Percentiles rank a stretch among this genome's conserved stretches.
These are phyloP conservation scores for Hippoglossus hippoglossus DNA, from an alignment of 2,797 vertebrate species.

Conservation along the genomic window DNA sequence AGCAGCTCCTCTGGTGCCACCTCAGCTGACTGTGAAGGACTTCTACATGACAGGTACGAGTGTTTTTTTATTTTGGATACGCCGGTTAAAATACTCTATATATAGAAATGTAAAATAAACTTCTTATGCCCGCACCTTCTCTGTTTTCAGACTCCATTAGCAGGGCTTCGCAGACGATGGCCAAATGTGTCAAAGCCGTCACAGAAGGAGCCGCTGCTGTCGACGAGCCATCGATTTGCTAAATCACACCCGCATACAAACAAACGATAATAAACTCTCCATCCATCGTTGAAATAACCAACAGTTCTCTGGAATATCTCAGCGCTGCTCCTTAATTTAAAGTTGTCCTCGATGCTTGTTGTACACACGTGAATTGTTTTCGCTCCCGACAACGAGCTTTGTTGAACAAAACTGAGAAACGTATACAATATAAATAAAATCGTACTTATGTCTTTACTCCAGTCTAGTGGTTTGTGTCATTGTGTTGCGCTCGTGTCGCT, in stretches of 20 bases:
- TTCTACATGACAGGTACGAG: slow-evolving; percentile 96
- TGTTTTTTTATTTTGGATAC: no score
- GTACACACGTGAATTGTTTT: slow-evolving; percentile 51
- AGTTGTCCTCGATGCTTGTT: slow-evolving; percentile 63
- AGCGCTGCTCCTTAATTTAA: slow-evolving; percentile 68
- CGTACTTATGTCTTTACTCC: slow-evolving; percentile 43
- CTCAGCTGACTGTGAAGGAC: slow-evolving; percentile 94
- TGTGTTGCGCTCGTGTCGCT: background rate
- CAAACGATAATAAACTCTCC: background rate
- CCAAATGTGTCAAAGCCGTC: slow-evolving; percentile 96
- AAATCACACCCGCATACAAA: slow-evolving; percentile 42
- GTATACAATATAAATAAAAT: slow-evolving; percentile 73
- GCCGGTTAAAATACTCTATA: background rate
- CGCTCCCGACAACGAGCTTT: slow-evolving; percentile 47
- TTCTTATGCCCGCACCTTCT: background rate
- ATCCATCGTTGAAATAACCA: slow-evolving; percentile 6
- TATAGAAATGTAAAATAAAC: background rate
- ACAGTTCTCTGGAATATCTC: slow-evolving; percentile 21
- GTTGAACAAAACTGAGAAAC: slow-evolving; percentile 59
- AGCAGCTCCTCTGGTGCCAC: slow-evolving; percentile 91
- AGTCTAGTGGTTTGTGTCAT: background rate
- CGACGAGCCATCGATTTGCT: slow-evolving; percentile 95
- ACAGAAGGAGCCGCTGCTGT: slow-evolving; percentile 94
- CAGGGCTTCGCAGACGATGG: slow-evolving; percentile 99
- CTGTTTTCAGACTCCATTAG: slow-evolving; percentile 91